Base-by-base conservation (phyloP, 1,140 invertebrate genomes). In the Coboldia fuscipes region DNA sequence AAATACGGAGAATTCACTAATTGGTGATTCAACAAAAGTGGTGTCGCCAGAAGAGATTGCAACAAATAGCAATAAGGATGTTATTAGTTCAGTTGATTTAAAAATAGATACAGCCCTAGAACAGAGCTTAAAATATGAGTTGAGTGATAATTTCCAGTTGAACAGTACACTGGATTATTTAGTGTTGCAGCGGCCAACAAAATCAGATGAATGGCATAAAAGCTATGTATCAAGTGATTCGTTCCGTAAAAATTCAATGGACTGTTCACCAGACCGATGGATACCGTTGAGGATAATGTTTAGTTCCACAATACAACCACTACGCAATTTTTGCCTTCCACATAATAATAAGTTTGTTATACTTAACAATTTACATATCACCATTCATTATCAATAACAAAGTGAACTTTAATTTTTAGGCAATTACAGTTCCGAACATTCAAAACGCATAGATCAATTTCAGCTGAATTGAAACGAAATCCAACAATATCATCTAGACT, bases 381-480 rank as follows among this genome's bases (percentile, higher is more conserved):
- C 3, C 10, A n/a, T 27, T 12, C 10, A 3, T 32, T 9, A 19
- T 8, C 3, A n/a, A 8, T 4, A 21, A 12, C 10, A 6, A n/a
- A 32, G 13, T 32, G 17, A 8, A 32, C 7, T 19, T 19, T 19
- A 10, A n/a, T 21, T 19, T 13, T 15, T 8, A 30, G 4, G 7
- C 16, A 8, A 19, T 32, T 67, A 8, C 65, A 67, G 53, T 56
- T 66, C 10, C 60, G 74, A 37, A 61, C 62, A 22, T 85, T 85
- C 46, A 84, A 82, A 54, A 82, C 79, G 4, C 68, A 78, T 40
- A 55, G 77, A 38, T 68, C 62, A 30, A 60, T 75, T 7, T 62
- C 70, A 40, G 65, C 70, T 1, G 77, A 82, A 43, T 44, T 66
- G 24, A 61, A 69, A 36, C 58, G 75, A 39, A 81, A 79, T 54